Evolutionary conservation across 1,140 invertebrate genomes (phyloP).

Genomic region (Fopius arisanus): DNA sequence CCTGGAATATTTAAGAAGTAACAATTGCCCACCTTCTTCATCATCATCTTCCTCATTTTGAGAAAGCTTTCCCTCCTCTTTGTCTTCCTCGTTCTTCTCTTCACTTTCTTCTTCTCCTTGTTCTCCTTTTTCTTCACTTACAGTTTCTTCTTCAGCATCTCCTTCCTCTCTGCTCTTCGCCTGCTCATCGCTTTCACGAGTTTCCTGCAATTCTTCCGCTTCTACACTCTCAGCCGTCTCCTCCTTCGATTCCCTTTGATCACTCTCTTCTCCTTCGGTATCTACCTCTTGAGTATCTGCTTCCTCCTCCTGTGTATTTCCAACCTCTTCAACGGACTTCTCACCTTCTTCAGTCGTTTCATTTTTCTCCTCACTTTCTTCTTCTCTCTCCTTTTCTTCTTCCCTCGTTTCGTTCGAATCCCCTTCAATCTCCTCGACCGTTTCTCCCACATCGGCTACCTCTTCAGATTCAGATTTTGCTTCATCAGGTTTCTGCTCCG

Average conservation of each 20-base stretch:
- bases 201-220: background rate
- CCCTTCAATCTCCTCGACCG: background rate
- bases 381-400: constrained; percentile 25
- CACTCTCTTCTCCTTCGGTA: constrained; percentile 21
- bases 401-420: constrained; percentile 22
- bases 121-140: constrained; percentile 19
- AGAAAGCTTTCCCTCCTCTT: constrained; percentile 20
- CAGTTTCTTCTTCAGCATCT: constrained; percentile 3
- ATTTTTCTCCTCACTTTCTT: constrained; percentile 27
- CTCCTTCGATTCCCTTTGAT: constrained; percentile 10
- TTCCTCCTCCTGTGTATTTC: background rate
- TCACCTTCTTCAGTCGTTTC: constrained; percentile 15
- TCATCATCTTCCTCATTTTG: too few species aligned
- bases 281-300: background rate
- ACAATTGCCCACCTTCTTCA: constrained; percentile 13
- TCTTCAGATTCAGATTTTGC: constrained; percentile 44
- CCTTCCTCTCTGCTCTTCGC: background rate
- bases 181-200: background rate
- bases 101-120: background rate
- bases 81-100: constrained; percentile 16
- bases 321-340: background rate
- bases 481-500: constrained; percentile 48
- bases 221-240: constrained; percentile 9
- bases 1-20: background rate
- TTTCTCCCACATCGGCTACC: constrained; percentile 29